A percentile compares a stretch with the other conserved stretches of the same genome.
Conservation (phyloP, 2,888 invertebrate species). For the Nezara viridula region DNA sequence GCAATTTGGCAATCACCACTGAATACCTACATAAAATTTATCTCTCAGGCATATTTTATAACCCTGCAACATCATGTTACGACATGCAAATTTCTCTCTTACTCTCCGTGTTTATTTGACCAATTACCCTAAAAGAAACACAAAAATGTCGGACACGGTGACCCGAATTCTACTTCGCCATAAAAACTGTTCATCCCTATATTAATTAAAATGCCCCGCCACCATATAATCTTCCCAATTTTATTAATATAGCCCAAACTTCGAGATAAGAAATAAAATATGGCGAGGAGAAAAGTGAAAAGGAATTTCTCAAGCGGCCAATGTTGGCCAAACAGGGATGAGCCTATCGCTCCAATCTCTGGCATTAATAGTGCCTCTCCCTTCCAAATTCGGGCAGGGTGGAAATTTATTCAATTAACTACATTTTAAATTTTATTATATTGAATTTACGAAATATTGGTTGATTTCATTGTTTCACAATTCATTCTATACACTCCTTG, state of each 20-base stretch:
- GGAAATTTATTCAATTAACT: not conserved
- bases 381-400: not conserved
- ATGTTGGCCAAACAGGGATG: conserved; percentile 1
- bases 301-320: not conserved
- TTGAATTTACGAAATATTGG: not conserved
- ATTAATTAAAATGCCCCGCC: conserved; percentile 23
- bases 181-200: conserved; percentile 3
- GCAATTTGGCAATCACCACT: too few relatives aligned
- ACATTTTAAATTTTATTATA: not conserved
- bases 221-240: conserved; percentile 29
- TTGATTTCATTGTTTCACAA: not conserved
- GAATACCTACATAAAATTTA: not conserved
- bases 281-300: conserved; percentile 28
- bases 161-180: not conserved
- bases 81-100: not conserved
- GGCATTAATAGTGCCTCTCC: not conserved
- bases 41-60: not conserved
- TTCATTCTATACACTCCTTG: too few relatives aligned
- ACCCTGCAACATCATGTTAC: not conserved
- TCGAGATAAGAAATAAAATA: conserved; percentile 10
- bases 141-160: not conserved
- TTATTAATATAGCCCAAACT: conserved; percentile 33
- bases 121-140: conserved; percentile 1
- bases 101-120: not conserved
- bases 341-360: not conserved